Base-by-base conservation (phyloP, 2,113 vertebrate species). In the Oreochromis aureus region DNA sequence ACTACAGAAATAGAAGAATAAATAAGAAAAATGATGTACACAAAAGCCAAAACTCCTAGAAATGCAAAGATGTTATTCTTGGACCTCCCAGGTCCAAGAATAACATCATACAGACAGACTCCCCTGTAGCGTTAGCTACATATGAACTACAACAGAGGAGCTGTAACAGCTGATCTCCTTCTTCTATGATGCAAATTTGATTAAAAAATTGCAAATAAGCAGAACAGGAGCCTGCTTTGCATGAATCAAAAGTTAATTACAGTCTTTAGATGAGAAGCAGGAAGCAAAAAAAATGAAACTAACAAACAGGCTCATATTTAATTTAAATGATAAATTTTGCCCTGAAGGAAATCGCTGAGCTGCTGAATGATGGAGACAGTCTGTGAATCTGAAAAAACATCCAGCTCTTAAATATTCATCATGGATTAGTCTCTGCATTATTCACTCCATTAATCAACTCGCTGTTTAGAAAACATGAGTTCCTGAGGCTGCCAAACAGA, bases 341-440 rank as follows among this genome's bases (percentile, higher is more conserved):
- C 61, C 34, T 39, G 63, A 2, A 39, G 34, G 34, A 13, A 39
- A 69, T 39, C 6, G 4, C 63, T 22, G 61, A 69, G 61, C 18
- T 39, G 6, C 61, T 69, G 34, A 69, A 69, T 39, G 34, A 66
- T 69, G 0, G 19, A 39, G 61, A 36, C 59, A 1, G 1, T 66
- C 32, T 66, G 61, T 66, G 2, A 66, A 66, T 39, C 61, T 66
- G 36, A 69, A 41, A 69, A 41, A 22, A 1, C 34, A 39, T 5
- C 34, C 6, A 13, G 63, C 63, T 69, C 34, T 41, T 22, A 41
- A 69, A 6, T 69, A 5, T 69, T 22, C 6, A 39, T 66, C 59
- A 4, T 3, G 16, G 0, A 63, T 63, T 34, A 11, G 0, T 11
- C 1, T 63, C 30, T 19, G 16, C 59, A 63, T 19, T 11, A 63